These are phyloP conservation scores for Diarsia mendica DNA, from an alignment of 2,888 invertebrate species.

Conservation along the genomic window DNA sequence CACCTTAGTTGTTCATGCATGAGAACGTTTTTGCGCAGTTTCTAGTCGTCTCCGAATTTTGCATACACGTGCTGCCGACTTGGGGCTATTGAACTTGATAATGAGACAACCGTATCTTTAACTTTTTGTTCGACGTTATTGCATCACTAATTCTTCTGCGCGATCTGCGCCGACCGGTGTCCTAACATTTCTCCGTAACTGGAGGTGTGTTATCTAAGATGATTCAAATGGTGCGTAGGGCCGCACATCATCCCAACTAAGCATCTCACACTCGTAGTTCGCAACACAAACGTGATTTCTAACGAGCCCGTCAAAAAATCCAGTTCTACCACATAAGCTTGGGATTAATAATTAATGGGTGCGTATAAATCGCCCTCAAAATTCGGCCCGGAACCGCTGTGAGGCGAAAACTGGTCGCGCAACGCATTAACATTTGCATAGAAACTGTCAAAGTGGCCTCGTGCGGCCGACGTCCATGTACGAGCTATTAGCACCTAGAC, in stretches of 20 bases:
- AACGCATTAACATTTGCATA: constrained; percentile 89
- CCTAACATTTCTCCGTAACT: constrained; percentile 62
- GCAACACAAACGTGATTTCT: constrained; percentile 58
- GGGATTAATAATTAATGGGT: constrained; percentile 79
- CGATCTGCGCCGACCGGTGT: constrained; percentile 69
- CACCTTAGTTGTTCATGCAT: constrained; percentile 81
- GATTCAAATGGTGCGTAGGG: constrained; percentile 68
- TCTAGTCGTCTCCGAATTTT: constrained; percentile 79
- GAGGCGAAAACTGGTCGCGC: constrained; percentile 88
- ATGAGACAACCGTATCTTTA: constrained; percentile 86
- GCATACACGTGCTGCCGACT: constrained; percentile 89
- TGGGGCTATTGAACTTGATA: constrained; percentile 90
- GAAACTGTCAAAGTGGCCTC: constrained; percentile 88
- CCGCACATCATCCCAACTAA: constrained; percentile 37
- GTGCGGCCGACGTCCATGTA: constrained; percentile 74
- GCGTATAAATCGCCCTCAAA: constrained; percentile 82
- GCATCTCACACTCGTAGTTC: constrained; percentile 14
- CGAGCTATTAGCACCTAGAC: constrained; percentile 85
- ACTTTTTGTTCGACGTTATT: constrained; percentile 82
- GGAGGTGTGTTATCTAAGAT: constrained; percentile 67
- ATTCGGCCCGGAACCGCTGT: constrained; percentile 87
- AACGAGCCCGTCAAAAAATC: constrained; percentile 73
- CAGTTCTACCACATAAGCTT: constrained; percentile 78
- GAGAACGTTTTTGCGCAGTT: constrained; percentile 83
- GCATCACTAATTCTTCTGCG: constrained; percentile 84